These are phyloP conservation scores for Delia radicum DNA, from an alignment of 1,140 invertebrate genomes.

Conservation along the genomic window DNA sequence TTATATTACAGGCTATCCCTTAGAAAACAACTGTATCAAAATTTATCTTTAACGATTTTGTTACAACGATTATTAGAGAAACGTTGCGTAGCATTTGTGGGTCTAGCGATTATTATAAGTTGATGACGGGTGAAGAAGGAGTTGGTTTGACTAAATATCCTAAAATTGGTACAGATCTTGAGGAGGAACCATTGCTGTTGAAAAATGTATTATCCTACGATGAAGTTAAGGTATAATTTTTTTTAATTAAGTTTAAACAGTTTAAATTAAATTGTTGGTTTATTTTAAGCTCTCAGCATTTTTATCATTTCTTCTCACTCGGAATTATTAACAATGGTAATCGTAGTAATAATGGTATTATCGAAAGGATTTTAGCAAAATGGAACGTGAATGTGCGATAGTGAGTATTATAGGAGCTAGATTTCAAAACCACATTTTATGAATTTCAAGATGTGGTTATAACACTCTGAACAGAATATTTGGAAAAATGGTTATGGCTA, in stretches of 20 bases:
- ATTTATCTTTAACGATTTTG: slow-evolving; percentile 32
- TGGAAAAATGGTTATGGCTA: slow-evolving; percentile 56
- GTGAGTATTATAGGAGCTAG: slow-evolving; percentile 58
- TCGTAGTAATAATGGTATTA: slow-evolving; percentile 60
- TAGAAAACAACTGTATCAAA: slow-evolving; percentile 32
- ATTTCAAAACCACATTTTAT: slow-evolving; percentile 59
- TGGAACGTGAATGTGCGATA: slow-evolving; percentile 44
- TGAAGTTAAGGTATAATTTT: slow-evolving; percentile 38
- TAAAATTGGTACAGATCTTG: slow-evolving; percentile 31
- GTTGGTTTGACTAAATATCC: slow-evolving; percentile 34
- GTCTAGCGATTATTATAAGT: slow-evolving; percentile 21
- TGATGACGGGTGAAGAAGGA: slow-evolving; percentile 31
- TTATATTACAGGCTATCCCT: slow-evolving; percentile 32
- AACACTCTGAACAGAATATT: slow-evolving; percentile 58
- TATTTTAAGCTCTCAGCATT: slow-evolving; percentile 61
- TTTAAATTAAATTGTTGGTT: no score
- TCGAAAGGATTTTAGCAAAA: slow-evolving; percentile 35
- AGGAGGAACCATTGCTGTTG: slow-evolving; percentile 33
- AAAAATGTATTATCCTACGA: slow-evolving; percentile 45
- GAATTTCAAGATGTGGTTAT: slow-evolving; percentile 63
- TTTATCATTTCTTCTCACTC: slow-evolving; percentile 64
- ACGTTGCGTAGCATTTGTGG: slow-evolving; percentile 39
- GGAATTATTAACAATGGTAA: slow-evolving; percentile 67
- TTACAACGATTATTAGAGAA: slow-evolving; percentile 44
- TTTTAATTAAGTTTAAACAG: no score